Percentiles rank a stretch among this genome's conserved stretches.
Evolutionary conservation across 2,113 vertebrate species (phyloP).

Genomic region (Hassar affinis): DNA sequence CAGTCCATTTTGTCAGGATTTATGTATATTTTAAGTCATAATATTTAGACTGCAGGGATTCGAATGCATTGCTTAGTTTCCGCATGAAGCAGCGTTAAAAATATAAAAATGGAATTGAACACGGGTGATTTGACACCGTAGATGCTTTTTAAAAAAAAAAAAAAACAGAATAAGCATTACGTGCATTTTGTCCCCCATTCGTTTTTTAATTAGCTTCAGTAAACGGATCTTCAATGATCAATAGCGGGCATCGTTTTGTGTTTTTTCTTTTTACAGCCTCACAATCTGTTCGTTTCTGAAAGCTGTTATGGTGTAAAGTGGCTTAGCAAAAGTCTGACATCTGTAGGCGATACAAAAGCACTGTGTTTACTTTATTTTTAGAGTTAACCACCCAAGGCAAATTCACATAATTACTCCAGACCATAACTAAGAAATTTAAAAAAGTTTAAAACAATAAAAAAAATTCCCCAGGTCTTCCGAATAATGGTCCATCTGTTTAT

Average conservation of each 20-base stretch:
- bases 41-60: not conserved
- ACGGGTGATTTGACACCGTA: not conserved
- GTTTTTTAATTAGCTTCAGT: constrained; percentile 51
- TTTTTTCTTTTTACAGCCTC: constrained; percentile 33
- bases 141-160: not conserved
- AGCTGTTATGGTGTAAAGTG: constrained; percentile 38
- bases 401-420: constrained; percentile 26
- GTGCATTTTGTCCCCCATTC: constrained; percentile 62
- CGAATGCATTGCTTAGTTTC: not conserved
- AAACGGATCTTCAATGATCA: constrained; percentile 42
- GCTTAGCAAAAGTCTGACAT: constrained; percentile 43
- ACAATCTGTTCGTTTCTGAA: constrained; percentile 40
- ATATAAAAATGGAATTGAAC: constrained; percentile 13
- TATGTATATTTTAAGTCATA: not conserved
- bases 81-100: not conserved
- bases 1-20: not conserved
- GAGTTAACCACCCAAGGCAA: constrained; percentile 10
- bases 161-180: constrained; percentile 34
- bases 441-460: not conserved
- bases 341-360: constrained; percentile 16
- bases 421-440: not conserved
- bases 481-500: constrained; percentile 25
- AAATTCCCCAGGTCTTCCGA: not conserved
- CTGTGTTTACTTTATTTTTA: constrained; percentile 29
- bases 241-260: constrained; percentile 2